Percentiles rank a stretch among this genome's conserved stretches.
Evolutionary conservation across 2,888 invertebrate species (phyloP).

Genomic region (Cephus runcator): DNA sequence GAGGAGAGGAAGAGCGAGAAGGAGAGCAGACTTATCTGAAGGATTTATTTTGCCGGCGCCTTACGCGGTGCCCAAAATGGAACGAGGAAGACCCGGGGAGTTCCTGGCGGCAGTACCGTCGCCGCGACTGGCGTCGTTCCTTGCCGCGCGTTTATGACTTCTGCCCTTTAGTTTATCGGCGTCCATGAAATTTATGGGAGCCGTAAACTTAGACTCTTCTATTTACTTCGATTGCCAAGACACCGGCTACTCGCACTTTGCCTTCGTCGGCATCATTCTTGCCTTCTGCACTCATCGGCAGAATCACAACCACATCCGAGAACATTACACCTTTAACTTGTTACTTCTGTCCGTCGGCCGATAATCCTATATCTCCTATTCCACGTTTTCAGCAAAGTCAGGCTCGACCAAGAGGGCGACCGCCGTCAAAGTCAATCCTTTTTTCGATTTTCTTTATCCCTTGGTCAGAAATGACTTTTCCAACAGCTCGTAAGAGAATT

Average conservation of each 20-base stretch:
- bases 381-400: background rate
- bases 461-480: background rate
- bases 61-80: conserved; percentile 21
- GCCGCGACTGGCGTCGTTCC: background rate
- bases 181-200: conserved; percentile 39
- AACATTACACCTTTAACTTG: background rate
- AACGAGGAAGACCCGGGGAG: background rate
- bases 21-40: conserved; percentile 37
- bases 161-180: conserved; percentile 47
- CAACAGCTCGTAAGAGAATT: background rate
- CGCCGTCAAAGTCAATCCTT: background rate
- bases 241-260: background rate
- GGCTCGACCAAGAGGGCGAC: background rate
- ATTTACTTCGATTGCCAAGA: background rate
- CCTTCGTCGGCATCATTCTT: background rate
- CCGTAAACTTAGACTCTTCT: conserved; percentile 30
- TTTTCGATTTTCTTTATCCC: background rate
- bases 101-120: background rate
- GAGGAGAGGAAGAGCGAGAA: conserved; percentile 23
- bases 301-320: background rate
- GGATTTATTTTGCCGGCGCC: conserved; percentile 48
- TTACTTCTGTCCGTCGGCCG: background rate
- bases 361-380: background rate
- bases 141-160: conserved; percentile 36
- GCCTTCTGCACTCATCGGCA: background rate